These are phyloP conservation scores for Leptura quadrifasciata DNA, from an alignment of 2,888 invertebrate genomes.

Conservation along the genomic window DNA sequence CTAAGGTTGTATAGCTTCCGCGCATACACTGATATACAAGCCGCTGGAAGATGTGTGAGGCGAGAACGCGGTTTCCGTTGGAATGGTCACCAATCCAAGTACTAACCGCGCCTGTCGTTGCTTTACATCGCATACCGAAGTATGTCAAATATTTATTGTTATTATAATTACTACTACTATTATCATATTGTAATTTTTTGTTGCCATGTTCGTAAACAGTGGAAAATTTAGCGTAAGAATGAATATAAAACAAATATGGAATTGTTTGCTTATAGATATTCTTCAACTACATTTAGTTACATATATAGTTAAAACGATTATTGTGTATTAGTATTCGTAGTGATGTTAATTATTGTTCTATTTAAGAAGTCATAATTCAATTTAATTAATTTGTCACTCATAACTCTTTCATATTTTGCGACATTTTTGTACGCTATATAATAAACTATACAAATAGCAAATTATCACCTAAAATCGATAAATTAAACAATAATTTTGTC, in stretches of 20 bases:
- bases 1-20: too few relatives aligned
- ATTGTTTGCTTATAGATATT: too few relatives aligned
- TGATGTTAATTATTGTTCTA: not conserved
- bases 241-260: not conserved
- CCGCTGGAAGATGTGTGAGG: too few relatives aligned
- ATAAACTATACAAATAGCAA: constrained; percentile 11
- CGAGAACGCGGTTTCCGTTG: too few relatives aligned
- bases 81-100: too few relatives aligned
- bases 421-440: not conserved
- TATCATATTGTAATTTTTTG: too few relatives aligned
- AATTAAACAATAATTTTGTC: not conserved
- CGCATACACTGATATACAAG: too few relatives aligned
- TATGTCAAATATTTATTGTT: too few relatives aligned
- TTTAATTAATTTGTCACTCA: not conserved
- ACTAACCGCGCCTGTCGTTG: too few relatives aligned
- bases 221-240: not conserved
- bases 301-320: not conserved
- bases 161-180: too few relatives aligned
- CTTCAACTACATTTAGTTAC: not conserved
- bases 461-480: constrained; percentile 4
- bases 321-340: not conserved
- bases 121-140: too few relatives aligned
- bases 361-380: not conserved
- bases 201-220: too few relatives aligned
- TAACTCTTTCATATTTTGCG: not conserved